Evolutionary conservation across 1,140 invertebrate genomes (phyloP).

Genomic region (Maconellicoccus hirsutus): DNA sequence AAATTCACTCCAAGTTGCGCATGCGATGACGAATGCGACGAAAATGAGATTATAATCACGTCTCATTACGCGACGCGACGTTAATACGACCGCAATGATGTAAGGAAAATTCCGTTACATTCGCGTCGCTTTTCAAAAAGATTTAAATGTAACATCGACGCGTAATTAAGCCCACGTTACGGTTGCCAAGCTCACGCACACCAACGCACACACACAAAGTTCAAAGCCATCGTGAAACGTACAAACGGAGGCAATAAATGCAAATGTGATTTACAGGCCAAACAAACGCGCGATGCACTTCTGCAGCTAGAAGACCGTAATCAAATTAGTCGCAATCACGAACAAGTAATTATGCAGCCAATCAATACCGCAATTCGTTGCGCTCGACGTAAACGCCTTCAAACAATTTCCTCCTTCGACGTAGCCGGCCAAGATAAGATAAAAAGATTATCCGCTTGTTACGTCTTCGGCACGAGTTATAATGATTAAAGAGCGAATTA

Average conservation of each 20-base stretch:
- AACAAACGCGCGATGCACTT: neutral
- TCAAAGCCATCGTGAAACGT: too few relatives aligned
- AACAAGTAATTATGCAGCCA: neutral
- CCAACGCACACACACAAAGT: too few relatives aligned
- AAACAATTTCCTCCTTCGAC: too few relatives aligned
- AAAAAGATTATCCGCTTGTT: too few relatives aligned
- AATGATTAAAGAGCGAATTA: too few relatives aligned
- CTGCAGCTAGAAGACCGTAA: neutral
- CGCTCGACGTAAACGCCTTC: too few relatives aligned
- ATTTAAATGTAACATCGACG: neutral
- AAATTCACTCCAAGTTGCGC: too few relatives aligned
- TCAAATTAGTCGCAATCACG: neutral
- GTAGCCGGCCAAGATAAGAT: too few relatives aligned
- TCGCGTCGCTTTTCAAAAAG: neutral
- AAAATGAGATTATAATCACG: neutral
- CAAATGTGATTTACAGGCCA: neutral
- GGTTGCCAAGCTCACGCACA: neutral
- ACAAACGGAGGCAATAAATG: too few relatives aligned
- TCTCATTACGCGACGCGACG: neutral
- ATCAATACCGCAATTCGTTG: neutral
- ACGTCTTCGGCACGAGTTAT: too few relatives aligned
- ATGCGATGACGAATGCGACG: neutral
- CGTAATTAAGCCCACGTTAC: neutral
- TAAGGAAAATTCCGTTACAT: neutral
- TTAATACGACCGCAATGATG: neutral